Percentiles rank a stretch among this genome's conserved stretches.
Evolutionary conservation across 2,797 vertebrate species (phyloP).

Genomic region (Microctenopoma steveboyesi): DNA sequence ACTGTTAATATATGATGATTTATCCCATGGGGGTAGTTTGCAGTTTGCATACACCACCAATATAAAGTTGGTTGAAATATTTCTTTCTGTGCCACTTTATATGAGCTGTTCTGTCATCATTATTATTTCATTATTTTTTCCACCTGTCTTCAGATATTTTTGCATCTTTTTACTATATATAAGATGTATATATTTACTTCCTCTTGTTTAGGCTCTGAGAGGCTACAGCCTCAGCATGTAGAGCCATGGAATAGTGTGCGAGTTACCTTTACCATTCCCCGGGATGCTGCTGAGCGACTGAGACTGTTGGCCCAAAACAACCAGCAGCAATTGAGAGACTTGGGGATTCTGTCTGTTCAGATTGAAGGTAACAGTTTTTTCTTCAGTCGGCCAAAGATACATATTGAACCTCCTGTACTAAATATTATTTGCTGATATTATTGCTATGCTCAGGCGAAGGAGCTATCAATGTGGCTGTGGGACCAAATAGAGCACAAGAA

Average conservation of each 20-base stretch:
- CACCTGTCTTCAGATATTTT: neutral
- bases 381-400: neutral
- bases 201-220: constrained; percentile 82
- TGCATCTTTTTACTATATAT: neutral
- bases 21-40: neutral
- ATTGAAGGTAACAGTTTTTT: constrained; percentile 90
- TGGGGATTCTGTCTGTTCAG: constrained; percentile 98
- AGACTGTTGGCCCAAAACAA: constrained; percentile 95
- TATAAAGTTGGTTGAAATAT: neutral
- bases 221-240: constrained; percentile 88
- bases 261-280: constrained; percentile 98
- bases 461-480: constrained; percentile 93
- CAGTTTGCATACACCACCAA: neutral
- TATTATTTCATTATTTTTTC: too few relatives aligned
- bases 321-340: constrained; percentile 96
- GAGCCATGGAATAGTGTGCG: constrained; percentile 99
- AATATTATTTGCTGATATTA: constrained; percentile 9
- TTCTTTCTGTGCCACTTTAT: neutral
- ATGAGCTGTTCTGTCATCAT: neutral
- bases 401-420: neutral
- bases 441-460: constrained; percentile 89
- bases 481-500: constrained; percentile 92
- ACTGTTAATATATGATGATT: neutral
- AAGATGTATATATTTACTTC: neutral
- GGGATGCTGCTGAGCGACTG: constrained; percentile 96